Evolutionary conservation across 64 coral and sea anemone genomes (phyloP).

Genomic region (Pocillopora damicornis): DNA sequence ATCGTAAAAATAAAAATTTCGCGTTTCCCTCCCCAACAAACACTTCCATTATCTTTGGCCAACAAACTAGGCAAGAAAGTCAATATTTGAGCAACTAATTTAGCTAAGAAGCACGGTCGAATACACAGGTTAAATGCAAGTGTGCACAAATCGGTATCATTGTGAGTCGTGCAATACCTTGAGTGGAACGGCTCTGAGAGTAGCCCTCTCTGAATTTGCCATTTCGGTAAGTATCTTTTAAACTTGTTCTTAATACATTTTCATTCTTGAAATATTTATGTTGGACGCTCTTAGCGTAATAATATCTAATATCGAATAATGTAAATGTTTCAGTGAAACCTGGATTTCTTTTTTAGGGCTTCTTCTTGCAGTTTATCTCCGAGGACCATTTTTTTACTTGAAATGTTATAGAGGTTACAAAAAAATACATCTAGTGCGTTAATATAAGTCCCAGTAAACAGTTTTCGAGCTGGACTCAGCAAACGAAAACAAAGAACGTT

Average conservation of each 20-base stretch:
- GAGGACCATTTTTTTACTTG: too few species aligned
- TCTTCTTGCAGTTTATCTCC: too few species aligned
- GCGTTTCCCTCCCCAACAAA: background rate
- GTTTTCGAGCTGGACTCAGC: too few species aligned
- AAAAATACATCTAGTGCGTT: too few species aligned
- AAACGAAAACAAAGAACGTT: too few species aligned
- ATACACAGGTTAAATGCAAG: background rate
- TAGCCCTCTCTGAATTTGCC: background rate
- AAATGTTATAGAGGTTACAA: too few species aligned
- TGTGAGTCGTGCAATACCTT: background rate
- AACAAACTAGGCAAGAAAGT: background rate
- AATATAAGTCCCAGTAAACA: too few species aligned
- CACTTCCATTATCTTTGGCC: background rate
- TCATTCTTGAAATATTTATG: background rate
- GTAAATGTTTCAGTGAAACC: too few species aligned
- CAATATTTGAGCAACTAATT: background rate
- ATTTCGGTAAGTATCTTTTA: background rate
- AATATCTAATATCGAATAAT: too few species aligned
- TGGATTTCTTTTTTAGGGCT: too few species aligned
- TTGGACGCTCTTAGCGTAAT: too few species aligned
- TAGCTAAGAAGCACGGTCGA: background rate
- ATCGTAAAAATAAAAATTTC: background rate
- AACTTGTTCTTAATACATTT: background rate
- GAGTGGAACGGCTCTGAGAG: background rate
- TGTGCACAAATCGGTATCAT: background rate